Evolutionary conservation across 2,888 invertebrate species (phyloP), one percentile per base, ranked within the genome.

Genomic region (Napeogenes sylphis): DNA sequence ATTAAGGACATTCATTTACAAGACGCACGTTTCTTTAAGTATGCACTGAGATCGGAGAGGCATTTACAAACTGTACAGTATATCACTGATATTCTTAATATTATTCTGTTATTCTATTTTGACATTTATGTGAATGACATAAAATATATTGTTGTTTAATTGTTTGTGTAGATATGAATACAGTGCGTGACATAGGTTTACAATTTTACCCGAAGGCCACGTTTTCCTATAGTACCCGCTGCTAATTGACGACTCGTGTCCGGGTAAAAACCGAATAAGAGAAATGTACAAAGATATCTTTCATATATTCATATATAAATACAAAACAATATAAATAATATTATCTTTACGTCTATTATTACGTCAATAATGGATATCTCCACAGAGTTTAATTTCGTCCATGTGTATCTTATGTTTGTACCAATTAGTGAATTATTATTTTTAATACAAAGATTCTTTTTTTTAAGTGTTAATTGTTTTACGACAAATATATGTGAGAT

Each of bases 221-320:
- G 83, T 85, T 87, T 63, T 85, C 83, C 82, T 75, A 65, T 72
- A 69, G 61, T 79, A 62, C 72, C 62, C 67, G 67, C 66, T 68
- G 71, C 85, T 87, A 88, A 88, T 89, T 87, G 85, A 79, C 83
- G 78, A 84, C 85, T 86, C 85, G 82, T 86, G 86, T 84, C 82
- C 78, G 75, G 78, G 71, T 79, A 80, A 80, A 81, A 77, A 77
- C 78, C 77, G 76, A 62, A 65, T 65, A 58, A 46, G 54, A 53
- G 63, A 67, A 59, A 53, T 38, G 76, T 72, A 75, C 71, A 68
- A 80, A 78, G 82, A 14, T 58, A 51, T 57, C 21, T 51, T 30
- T 51, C 30, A 8, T 30, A 51, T 12, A 6, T 51, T 30, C 51
- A 51, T 30, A 51, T 5, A 51, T 30, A 51, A 51, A 30, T 30